phyloP scores from a whole-genome alignment of 2,888 invertebrate genomes.

The Syrista parreyssii region DNA sequence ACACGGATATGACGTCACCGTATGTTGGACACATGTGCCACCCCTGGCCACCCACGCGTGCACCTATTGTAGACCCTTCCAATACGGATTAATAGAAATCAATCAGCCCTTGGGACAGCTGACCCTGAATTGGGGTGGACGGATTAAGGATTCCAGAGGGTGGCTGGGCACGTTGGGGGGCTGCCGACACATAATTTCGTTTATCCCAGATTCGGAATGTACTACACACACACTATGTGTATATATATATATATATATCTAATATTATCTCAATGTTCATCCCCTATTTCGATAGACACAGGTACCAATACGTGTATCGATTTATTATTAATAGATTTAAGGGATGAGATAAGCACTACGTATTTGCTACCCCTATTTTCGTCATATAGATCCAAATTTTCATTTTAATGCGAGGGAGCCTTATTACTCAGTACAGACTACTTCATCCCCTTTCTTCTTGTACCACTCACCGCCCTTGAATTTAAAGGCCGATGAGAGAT shows the following conservation, averaged over 20 bases:
- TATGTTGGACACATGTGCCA: constrained; percentile 31
- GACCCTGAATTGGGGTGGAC: constrained; percentile 13
- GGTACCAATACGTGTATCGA: not conserved
- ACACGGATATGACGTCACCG: constrained; percentile 21
- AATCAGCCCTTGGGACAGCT: constrained; percentile 48
- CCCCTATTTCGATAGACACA: not conserved
- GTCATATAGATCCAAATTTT: not conserved
- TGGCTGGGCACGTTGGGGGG: not conserved
- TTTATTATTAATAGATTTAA: not conserved
- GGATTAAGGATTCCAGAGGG: constrained; percentile 1
- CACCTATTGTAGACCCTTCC: constrained; percentile 39
- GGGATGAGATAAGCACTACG: not conserved
- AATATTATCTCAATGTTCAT: not conserved
- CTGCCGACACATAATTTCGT: not conserved
- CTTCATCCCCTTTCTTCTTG: not conserved
- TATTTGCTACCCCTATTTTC: not conserved
- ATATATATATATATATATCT: too few species aligned
- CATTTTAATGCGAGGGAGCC: not conserved
- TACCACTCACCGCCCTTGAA: not conserved
- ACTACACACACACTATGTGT: not conserved
- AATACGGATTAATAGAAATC: constrained; percentile 42
- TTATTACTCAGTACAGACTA: not conserved
- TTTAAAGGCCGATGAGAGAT: not conserved
- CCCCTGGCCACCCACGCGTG: constrained; percentile 33
- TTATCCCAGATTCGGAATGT: not conserved